phyloP scores from a whole-genome alignment of 35 echinoderm and acorn worm genomes.

The Ophioderma brevispina region DNA sequence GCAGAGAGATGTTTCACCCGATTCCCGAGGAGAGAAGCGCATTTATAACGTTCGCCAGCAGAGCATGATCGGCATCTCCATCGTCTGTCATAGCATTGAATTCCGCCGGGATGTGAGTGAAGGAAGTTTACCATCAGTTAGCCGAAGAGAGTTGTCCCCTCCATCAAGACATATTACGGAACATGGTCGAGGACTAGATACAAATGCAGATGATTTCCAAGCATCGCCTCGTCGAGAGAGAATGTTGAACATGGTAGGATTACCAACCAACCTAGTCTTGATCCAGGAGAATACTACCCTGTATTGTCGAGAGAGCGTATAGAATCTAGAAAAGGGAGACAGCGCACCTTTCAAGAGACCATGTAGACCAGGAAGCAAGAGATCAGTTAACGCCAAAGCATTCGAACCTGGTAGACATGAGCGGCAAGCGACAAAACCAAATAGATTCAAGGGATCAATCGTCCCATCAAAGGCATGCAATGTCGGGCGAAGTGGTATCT shows the following conservation, averaged over 20 bases:
- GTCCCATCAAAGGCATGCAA: too few species aligned
- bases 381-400: too few species aligned
- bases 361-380: too few species aligned
- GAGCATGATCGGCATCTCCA: neutral
- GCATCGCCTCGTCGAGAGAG: neutral
- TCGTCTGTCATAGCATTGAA: neutral
- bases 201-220: neutral
- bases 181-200: neutral
- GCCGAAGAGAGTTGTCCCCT: neutral
- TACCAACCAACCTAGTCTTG: neutral
- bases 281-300: neutral
- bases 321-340: neutral
- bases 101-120: neutral
- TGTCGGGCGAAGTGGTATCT: too few species aligned
- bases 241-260: neutral
- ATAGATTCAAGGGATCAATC: too few species aligned
- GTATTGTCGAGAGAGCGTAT: neutral
- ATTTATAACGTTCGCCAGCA: neutral
- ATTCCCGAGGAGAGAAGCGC: neutral
- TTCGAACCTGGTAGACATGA: too few species aligned
- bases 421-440: too few species aligned
- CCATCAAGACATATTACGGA: neutral
- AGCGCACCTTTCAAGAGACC: too few species aligned
- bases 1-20: neutral
- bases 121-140: neutral